These are phyloP conservation scores for Nipponacmea schrenckii DNA, from an alignment of 2,888 invertebrate species.

Conservation along the genomic window DNA sequence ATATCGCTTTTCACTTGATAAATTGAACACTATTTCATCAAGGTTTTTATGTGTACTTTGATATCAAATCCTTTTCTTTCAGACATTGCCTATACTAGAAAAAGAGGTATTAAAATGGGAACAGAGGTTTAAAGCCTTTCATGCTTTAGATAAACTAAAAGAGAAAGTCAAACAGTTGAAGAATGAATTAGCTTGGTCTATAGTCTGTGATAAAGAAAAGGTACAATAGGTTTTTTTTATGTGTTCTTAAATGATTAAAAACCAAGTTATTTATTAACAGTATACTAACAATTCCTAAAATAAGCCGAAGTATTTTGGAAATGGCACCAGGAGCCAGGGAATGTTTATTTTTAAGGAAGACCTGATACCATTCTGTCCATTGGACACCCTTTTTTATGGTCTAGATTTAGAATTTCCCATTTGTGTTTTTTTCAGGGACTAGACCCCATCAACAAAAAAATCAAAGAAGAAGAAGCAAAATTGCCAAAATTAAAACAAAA, in stretches of 20 bases:
- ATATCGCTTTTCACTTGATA: too few species aligned
- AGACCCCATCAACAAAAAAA: slow-evolving; percentile 47
- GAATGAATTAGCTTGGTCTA: slow-evolving; percentile 74
- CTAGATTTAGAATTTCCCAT: too few species aligned
- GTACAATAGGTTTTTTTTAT: slow-evolving; percentile 35
- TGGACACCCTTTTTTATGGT: too few species aligned
- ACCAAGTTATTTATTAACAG: too few species aligned
- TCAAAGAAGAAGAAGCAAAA: slow-evolving; percentile 48
- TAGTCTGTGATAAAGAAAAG: slow-evolving; percentile 67
- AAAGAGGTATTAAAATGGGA: slow-evolving; percentile 71
- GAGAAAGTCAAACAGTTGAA: slow-evolving; percentile 70
- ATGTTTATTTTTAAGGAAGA: too few species aligned
- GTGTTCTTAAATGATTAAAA: too few species aligned
- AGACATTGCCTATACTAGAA: slow-evolving; percentile 62
- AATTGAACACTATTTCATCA: too few species aligned
- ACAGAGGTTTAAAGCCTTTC: slow-evolving; percentile 72
- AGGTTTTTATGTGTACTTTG: too few species aligned
- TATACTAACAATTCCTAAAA: too few species aligned
- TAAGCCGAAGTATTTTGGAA: too few species aligned
- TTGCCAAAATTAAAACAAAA: slow-evolving; percentile 59
- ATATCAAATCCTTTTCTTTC: slow-evolving; percentile 17
- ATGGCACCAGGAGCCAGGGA: too few species aligned
- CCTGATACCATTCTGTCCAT: too few species aligned
- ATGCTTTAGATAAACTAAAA: slow-evolving; percentile 72
- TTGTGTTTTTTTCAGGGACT: slow-evolving; percentile 46